A percentile compares a stretch with the other conserved stretches of the same genome.
phyloP scores from a whole-genome alignment of 2,888 invertebrate species.

The Scelioninae gen. 1 region DNA sequence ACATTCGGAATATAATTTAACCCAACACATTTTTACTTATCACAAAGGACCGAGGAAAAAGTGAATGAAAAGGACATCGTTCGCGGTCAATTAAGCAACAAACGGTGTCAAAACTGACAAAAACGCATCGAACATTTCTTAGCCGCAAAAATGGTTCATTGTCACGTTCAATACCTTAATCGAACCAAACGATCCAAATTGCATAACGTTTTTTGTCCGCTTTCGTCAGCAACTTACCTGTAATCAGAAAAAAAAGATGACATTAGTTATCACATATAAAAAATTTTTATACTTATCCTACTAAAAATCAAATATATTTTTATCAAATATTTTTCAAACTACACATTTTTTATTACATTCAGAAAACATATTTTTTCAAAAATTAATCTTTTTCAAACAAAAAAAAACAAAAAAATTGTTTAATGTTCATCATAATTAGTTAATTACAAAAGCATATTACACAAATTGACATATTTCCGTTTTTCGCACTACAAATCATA shows the following conservation, averaged over 20 bases:
- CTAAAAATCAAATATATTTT: too few species aligned
- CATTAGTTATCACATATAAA: too few species aligned
- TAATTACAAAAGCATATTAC: too few species aligned
- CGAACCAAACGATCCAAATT: constrained; percentile 32
- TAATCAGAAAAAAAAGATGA: constrained; percentile 37
- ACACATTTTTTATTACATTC: too few species aligned
- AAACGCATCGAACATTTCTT: constrained; percentile 27
- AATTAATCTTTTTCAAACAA: too few species aligned
- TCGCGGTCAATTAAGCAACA: constrained; percentile 50
- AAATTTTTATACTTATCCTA: too few species aligned
- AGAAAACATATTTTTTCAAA: too few species aligned
- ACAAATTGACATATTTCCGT: too few species aligned
- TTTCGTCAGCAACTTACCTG: constrained; percentile 54
- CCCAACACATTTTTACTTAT: constrained; percentile 17
- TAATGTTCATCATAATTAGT: too few species aligned
- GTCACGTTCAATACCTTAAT: constrained; percentile 60
- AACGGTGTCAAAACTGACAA: constrained; percentile 50
- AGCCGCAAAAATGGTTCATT: constrained; percentile 42
- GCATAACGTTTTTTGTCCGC: constrained; percentile 27
- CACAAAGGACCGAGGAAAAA: constrained; percentile 2
- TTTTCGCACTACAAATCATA: too few species aligned
- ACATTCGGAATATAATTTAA: constrained; percentile 6
- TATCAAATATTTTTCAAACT: neutral
- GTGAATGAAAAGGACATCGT: constrained; percentile 25
- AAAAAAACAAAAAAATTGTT: too few species aligned